These are phyloP conservation scores for Anniella stebbinsi DNA, from an alignment of 2,797 vertebrate genomes.

Conservation along the genomic window DNA sequence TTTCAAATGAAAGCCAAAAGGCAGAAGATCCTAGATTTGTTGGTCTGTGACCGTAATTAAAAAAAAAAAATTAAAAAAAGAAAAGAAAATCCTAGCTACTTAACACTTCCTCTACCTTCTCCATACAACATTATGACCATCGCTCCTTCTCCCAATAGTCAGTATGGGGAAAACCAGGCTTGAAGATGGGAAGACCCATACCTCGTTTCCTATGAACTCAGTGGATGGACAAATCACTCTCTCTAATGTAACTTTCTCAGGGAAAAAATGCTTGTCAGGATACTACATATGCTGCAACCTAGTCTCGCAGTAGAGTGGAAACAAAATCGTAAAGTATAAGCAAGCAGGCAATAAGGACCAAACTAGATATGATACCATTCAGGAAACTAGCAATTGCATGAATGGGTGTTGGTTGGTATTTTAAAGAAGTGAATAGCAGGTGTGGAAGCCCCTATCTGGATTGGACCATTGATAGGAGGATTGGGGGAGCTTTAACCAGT, in stretches of 20 bases:
- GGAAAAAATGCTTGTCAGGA: background rate
- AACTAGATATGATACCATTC: too few species aligned
- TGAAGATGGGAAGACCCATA: background rate
- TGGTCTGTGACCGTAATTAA: too few species aligned
- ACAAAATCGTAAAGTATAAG: background rate
- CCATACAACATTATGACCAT: background rate
- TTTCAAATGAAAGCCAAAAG: background rate
- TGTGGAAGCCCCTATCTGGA: too few species aligned
- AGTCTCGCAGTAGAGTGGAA: background rate
- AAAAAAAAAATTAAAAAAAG: too few species aligned
- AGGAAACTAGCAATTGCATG: too few species aligned
- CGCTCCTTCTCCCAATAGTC: background rate
- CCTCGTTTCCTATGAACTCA: background rate
- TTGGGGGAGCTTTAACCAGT: too few species aligned
- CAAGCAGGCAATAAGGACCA: background rate
- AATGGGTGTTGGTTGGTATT: too few species aligned
- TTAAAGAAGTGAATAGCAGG: too few species aligned
- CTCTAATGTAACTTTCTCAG: background rate
- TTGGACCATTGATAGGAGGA: too few species aligned
- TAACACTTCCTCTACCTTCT: background rate
- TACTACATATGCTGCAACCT: background rate
- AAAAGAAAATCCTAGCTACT: background rate
- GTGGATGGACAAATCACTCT: background rate
- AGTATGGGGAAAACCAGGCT: too few species aligned
- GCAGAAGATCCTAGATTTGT: background rate